Percentiles rank a stretch among this genome's conserved stretches.
Evolutionary conservation across 2,113 vertebrate species (phyloP).

Genomic region (Trinectes maculatus): DNA sequence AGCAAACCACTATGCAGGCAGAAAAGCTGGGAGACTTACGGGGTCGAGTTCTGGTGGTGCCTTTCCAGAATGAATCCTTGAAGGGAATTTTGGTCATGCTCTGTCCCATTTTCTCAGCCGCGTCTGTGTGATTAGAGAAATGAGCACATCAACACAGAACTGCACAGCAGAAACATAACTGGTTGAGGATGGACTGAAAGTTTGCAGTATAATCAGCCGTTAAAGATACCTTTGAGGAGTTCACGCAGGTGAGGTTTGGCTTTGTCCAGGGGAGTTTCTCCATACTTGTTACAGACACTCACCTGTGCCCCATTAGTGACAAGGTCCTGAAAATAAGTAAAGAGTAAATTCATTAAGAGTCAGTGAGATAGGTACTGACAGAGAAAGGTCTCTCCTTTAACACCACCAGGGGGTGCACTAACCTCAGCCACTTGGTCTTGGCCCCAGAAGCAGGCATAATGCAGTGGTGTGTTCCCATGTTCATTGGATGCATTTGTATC

Average conservation of each 20-base stretch:
- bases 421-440: constrained; percentile 95
- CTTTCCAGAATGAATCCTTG: constrained; percentile 98
- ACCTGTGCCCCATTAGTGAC: constrained; percentile 90
- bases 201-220: not conserved
- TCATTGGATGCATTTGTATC: constrained; percentile 95
- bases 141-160: not conserved
- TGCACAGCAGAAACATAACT: not conserved
- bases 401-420: constrained; percentile 71
- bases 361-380: not conserved
- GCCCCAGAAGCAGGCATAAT: constrained; percentile 99
- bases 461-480: constrained; percentile 94
- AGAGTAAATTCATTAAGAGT: not conserved
- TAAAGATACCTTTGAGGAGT: constrained; percentile 84
- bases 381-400: not conserved
- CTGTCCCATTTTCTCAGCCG: constrained; percentile 95
- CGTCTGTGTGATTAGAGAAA: constrained; percentile 80
- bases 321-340: constrained; percentile 84
- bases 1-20: not conserved
- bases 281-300: constrained; percentile 95
- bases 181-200: not conserved
- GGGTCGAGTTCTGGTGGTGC: constrained; percentile 96
- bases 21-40: constrained; percentile 82
- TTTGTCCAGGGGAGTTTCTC: constrained; percentile 94
- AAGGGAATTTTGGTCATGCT: constrained; percentile 93
- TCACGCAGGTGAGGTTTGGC: constrained; percentile 90